Evolutionary conservation across 2,113 vertebrate genomes (phyloP).

Genomic region (Mionectes macconnelli): DNA sequence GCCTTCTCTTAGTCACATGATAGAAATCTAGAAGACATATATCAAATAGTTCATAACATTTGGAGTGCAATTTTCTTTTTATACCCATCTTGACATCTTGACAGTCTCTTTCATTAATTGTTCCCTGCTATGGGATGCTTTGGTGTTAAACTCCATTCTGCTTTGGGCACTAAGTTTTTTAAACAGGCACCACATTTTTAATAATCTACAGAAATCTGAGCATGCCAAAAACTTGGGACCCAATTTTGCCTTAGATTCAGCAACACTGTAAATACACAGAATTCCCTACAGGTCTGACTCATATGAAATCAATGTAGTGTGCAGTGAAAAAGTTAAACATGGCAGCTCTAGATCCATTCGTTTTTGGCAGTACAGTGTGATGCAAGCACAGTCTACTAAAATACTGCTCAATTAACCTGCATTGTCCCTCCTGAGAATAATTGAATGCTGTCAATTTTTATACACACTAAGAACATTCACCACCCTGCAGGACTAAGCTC

Average conservation of each 20-base stretch:
- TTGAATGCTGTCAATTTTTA: background rate
- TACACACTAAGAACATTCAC: background rate
- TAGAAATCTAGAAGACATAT: background rate
- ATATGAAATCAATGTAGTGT: rapidly evolving
- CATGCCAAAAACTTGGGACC: background rate
- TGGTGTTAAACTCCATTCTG: background rate
- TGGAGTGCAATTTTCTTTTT: background rate
- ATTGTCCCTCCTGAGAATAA: background rate
- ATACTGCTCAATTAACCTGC: background rate
- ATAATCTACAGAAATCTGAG: background rate
- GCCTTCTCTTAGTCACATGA: background rate
- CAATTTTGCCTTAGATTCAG: background rate
- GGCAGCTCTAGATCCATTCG: background rate
- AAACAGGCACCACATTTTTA: background rate
- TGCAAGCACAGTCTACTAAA: background rate
- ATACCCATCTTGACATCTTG: background rate
- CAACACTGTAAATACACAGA: background rate
- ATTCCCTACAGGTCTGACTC: background rate
- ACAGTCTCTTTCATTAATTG: background rate
- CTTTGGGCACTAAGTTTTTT: background rate
- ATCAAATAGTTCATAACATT: background rate
- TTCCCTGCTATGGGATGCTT: background rate
- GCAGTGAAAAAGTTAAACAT: background rate
- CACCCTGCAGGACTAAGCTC: background rate
- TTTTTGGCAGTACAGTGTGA: background rate